phyloP scores from a whole-genome alignment of 2,797 vertebrate species.

The Danio kyathit region DNA sequence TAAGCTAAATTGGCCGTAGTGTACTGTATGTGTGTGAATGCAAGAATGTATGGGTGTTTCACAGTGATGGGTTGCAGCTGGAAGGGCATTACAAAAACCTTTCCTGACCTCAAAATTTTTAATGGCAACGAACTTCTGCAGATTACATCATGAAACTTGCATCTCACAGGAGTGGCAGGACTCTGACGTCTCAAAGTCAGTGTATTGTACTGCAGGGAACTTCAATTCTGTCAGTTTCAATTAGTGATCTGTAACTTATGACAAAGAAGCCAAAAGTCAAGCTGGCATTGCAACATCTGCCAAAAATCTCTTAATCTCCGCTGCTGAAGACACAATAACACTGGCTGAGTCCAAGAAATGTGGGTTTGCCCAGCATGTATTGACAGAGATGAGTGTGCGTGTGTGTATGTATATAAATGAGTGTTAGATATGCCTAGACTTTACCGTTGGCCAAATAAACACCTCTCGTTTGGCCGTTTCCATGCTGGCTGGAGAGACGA shows the following conservation, averaged over 20 bases:
- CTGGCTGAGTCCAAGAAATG: slow-evolving; percentile 18
- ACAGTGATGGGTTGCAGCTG: too few relatives aligned
- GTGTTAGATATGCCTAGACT: slow-evolving; percentile 54
- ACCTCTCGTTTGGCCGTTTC: slow-evolving; percentile 58
- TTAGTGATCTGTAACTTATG: background rate
- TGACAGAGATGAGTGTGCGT: slow-evolving; percentile 21
- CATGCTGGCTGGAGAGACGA: slow-evolving; percentile 57
- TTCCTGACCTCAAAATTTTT: background rate
- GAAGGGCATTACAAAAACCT: background rate
- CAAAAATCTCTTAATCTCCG: slow-evolving; percentile 11
- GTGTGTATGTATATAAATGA: slow-evolving; percentile 57
- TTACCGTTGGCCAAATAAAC: slow-evolving; percentile 64
- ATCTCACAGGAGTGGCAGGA: background rate
- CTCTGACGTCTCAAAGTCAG: background rate
- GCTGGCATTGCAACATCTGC: background rate
- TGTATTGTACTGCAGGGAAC: slow-evolving; percentile 1
- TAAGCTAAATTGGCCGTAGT: too few relatives aligned
- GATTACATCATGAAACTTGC: slow-evolving; percentile 4
- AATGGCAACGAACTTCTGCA: background rate
- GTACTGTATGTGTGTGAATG: too few relatives aligned
- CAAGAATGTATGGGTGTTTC: too few relatives aligned
- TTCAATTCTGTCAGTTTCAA: background rate
- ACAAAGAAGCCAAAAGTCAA: slow-evolving; percentile 2
- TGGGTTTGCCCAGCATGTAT: background rate
- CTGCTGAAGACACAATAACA: background rate